Evolutionary conservation across 1,140 invertebrate species (phyloP).

Genomic region (Drosophila kohkoa): DNA sequence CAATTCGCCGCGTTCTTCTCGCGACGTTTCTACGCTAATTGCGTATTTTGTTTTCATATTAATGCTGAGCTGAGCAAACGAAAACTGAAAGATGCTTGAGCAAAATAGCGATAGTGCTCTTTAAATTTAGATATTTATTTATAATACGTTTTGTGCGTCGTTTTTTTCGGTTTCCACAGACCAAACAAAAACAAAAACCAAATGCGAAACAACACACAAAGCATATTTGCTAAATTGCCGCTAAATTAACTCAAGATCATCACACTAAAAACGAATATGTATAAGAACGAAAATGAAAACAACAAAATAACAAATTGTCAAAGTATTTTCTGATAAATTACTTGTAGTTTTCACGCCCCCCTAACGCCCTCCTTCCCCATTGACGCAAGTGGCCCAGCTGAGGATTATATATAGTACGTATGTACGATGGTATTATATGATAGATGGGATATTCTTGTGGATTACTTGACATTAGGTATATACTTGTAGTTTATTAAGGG

Average conservation of each 20-base stretch:
- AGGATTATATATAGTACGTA: conserved; percentile 10
- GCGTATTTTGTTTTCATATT: conserved; percentile 63
- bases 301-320: conserved; percentile 42
- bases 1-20: conserved; percentile 10
- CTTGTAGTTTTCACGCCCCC: conserved; percentile 4
- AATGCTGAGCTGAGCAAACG: conserved; percentile 11
- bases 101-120: conserved; percentile 14
- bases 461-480: conserved; percentile 4
- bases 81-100: conserved; percentile 17
- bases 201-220: conserved; percentile 41
- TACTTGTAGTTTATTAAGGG: conserved; percentile 30
- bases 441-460: conserved; percentile 1
- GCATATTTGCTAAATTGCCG: conserved; percentile 75
- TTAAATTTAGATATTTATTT: conserved; percentile 56
- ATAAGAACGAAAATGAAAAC: background rate
- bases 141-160: conserved; percentile 25
- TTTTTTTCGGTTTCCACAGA: conserved; percentile 16
- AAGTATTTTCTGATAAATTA: conserved; percentile 50
- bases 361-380: background rate
- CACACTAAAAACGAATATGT: conserved; percentile 2
- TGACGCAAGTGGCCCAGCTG: conserved; percentile 24
- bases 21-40: conserved; percentile 20
- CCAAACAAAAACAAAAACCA: conserved; percentile 36
- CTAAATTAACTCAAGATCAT: conserved; percentile 66
- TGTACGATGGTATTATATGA: background rate